A percentile compares a stretch with the other conserved stretches of the same genome.
These are phyloP conservation scores for Megathymus violae DNA, from an alignment of 1,140 invertebrate species.

Conservation along the genomic window DNA sequence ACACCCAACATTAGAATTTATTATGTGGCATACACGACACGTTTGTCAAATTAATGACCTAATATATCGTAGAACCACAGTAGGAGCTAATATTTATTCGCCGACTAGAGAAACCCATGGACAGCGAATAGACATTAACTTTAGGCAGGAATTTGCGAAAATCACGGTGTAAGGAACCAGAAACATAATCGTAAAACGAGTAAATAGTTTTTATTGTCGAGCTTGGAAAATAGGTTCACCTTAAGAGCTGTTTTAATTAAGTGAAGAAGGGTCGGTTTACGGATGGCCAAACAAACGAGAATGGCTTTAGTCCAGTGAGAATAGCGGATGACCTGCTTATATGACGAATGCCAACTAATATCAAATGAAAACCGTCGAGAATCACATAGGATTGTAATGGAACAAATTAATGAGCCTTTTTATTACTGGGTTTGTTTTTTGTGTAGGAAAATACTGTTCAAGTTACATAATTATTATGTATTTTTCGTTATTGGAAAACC, in stretches of 20 bases:
- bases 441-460: too few relatives aligned
- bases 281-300: slow-evolving; percentile 23
- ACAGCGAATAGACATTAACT: slow-evolving; percentile 4
- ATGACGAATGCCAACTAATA: slow-evolving; percentile 13
- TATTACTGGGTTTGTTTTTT: too few relatives aligned
- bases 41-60: too few relatives aligned
- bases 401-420: too few relatives aligned
- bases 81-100: background rate
- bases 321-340: slow-evolving; percentile 17
- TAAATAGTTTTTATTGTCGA: slow-evolving; percentile 45
- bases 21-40: too few relatives aligned
- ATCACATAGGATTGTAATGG: too few relatives aligned
- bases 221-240: slow-evolving; percentile 46
- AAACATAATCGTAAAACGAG: slow-evolving; percentile 46
- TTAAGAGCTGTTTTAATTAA: slow-evolving; percentile 60
- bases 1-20: too few relatives aligned
- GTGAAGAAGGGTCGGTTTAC: slow-evolving; percentile 40
- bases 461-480: too few relatives aligned
- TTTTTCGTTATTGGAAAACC: too few relatives aligned
- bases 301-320: slow-evolving; percentile 14
- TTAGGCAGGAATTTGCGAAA: slow-evolving; percentile 5
- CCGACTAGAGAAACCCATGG: background rate
- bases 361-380: slow-evolving; percentile 42
- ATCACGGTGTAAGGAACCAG: slow-evolving; percentile 2
- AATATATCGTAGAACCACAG: slow-evolving; percentile 29